Conservation (phyloP, 2,113 vertebrate species). For the Dromas ardeola region DNA sequence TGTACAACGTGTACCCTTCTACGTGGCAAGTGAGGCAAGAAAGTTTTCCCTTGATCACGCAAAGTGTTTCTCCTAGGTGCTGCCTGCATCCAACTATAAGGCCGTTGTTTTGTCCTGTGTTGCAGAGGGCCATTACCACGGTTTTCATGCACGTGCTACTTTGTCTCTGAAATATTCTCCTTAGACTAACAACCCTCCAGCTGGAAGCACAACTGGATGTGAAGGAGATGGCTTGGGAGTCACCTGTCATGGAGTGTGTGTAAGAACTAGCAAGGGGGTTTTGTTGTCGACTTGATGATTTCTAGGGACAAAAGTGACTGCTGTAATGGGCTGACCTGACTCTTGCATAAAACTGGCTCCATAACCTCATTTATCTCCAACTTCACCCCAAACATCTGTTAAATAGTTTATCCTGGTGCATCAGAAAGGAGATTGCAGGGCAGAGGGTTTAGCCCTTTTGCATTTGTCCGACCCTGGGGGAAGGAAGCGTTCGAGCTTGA, state of each 20-base stretch:
- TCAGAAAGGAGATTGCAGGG: background rate
- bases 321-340: background rate
- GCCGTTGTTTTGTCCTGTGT: background rate
- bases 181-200: background rate
- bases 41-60: background rate
- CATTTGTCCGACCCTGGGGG: background rate
- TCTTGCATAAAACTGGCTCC: background rate
- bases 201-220: background rate
- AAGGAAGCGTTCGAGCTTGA: background rate
- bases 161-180: background rate
- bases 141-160: background rate
- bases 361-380: background rate
- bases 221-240: background rate
- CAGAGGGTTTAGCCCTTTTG: background rate
- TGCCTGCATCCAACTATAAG: background rate
- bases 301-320: background rate
- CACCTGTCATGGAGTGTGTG: background rate
- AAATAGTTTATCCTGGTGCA: background rate
- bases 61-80: background rate
- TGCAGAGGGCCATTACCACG: background rate
- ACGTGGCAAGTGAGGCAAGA: background rate
- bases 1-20: background rate
- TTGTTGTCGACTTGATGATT: background rate
- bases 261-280: background rate
- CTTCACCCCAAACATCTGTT: background rate